phyloP scores from a whole-genome alignment of 2,888 invertebrate genomes.

The Heliconius ethilla region DNA sequence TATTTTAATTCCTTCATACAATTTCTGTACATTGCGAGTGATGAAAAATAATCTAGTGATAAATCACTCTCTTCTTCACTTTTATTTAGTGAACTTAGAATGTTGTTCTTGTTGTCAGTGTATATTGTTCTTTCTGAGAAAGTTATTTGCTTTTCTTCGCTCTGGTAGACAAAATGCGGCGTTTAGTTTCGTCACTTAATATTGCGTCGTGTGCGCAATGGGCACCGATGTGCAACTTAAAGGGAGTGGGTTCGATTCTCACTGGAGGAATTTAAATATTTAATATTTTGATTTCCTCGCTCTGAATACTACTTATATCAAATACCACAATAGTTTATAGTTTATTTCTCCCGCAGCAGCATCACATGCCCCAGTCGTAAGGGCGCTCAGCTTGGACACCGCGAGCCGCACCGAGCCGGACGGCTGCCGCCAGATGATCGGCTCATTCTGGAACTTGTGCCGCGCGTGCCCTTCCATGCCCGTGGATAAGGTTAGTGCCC shows the following conservation, averaged over 20 bases:
- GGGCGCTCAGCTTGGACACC: constrained; percentile 57
- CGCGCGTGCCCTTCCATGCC: constrained; percentile 98
- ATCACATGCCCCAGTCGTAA: constrained; percentile 67
- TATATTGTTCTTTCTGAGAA: no score
- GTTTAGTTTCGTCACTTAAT: no score
- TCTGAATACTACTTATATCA: no score
- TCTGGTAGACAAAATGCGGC: no score
- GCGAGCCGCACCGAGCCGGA: constrained; percentile 60
- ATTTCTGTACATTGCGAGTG: neutral
- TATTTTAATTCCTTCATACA: neutral
- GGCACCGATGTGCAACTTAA: no score
- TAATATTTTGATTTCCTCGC: no score
- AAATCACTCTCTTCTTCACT: neutral
- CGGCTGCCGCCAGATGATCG: constrained; percentile 92
- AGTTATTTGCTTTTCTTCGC: no score
- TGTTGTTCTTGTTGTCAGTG: no score
- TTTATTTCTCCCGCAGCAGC: constrained; percentile 52
- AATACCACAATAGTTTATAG: no score
- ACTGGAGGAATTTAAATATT: no score
- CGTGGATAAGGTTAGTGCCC: constrained; percentile 92
- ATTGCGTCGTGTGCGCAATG: no score
- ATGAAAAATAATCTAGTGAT: neutral
- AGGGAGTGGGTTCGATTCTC: no score
- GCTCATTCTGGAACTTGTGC: constrained; percentile 98
- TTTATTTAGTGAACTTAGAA: neutral